Conservation (phyloP, 2,113 vertebrate species). For the Brachypodius melanocephalos region DNA sequence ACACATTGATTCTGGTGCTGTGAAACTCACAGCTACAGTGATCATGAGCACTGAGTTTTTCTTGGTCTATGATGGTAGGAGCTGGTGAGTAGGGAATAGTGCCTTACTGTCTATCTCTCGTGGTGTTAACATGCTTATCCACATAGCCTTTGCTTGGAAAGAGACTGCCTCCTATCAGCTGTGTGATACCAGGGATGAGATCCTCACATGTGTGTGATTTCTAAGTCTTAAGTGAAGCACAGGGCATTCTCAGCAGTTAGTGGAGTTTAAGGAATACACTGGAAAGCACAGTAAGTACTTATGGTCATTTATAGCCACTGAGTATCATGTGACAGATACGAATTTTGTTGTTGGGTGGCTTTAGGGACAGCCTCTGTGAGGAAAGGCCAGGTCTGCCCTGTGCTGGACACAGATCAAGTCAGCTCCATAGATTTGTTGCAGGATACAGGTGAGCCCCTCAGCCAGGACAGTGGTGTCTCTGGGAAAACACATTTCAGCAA, state of each 20-base stretch:
- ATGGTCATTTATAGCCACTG: neutral
- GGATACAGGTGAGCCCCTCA: neutral
- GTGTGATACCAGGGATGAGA: neutral
- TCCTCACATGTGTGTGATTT: neutral
- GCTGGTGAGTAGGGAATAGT: neutral
- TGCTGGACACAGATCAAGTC: fast-evolving
- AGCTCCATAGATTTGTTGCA: neutral
- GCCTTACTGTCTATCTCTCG: fast-evolving
- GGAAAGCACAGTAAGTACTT: neutral
- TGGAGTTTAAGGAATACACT: neutral
- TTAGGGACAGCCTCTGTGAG: neutral
- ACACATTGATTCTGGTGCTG: neutral
- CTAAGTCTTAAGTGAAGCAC: neutral
- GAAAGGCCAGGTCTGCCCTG: neutral
- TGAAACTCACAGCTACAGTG: neutral
- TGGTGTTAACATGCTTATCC: neutral
- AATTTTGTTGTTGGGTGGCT: neutral
- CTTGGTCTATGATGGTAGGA: neutral
- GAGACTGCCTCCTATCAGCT: neutral
- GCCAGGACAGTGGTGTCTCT: neutral
- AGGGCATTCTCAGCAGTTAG: neutral
- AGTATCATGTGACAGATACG: neutral
- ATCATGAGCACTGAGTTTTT: neutral
- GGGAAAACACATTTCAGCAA: neutral
- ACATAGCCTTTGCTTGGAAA: neutral